These are phyloP conservation scores for Cosmia trapezina DNA, from an alignment of 2,888 invertebrate species.

Conservation along the genomic window DNA sequence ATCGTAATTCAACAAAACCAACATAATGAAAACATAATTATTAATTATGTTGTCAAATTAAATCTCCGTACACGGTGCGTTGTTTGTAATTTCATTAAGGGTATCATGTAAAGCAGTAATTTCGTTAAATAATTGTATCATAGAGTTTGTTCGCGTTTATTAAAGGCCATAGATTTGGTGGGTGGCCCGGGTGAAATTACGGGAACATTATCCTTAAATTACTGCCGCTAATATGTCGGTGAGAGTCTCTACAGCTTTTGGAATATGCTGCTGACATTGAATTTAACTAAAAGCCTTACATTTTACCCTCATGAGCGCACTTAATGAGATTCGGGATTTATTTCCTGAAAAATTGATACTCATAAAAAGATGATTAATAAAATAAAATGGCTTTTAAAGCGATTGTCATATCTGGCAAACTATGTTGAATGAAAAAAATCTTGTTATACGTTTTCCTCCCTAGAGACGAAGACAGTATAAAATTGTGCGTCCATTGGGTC, in stretches of 20 bases:
- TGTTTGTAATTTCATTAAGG: slow-evolving; percentile 85
- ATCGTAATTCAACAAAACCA: slow-evolving; percentile 50
- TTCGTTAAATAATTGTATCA: slow-evolving; percentile 87
- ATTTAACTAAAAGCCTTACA: slow-evolving; percentile 71
- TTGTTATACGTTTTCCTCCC: background rate
- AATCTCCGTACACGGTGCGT: slow-evolving; percentile 71
- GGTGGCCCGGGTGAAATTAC: slow-evolving; percentile 85
- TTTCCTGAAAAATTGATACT: slow-evolving; percentile 58
- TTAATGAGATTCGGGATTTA: slow-evolving; percentile 61
- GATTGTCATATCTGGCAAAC: background rate
- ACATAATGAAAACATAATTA: slow-evolving; percentile 66
- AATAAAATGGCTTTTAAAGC: slow-evolving; percentile 28
- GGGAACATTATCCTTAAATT: slow-evolving; percentile 87
- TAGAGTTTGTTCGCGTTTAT: slow-evolving; percentile 87
- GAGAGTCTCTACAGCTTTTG: slow-evolving; percentile 71
- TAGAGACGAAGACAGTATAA: background rate
- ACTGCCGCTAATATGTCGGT: slow-evolving; percentile 88
- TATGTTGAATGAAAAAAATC: background rate
- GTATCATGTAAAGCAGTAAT: slow-evolving; percentile 85
- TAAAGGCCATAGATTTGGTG: slow-evolving; percentile 88
- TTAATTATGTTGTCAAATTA: slow-evolving; percentile 78
- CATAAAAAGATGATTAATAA: slow-evolving; percentile 31
- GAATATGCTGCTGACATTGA: slow-evolving; percentile 72
- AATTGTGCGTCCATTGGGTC: no score
- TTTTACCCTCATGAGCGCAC: slow-evolving; percentile 40